Evolutionary conservation across 2,888 invertebrate genomes (phyloP).

Genomic region (Lithophane socia): DNA sequence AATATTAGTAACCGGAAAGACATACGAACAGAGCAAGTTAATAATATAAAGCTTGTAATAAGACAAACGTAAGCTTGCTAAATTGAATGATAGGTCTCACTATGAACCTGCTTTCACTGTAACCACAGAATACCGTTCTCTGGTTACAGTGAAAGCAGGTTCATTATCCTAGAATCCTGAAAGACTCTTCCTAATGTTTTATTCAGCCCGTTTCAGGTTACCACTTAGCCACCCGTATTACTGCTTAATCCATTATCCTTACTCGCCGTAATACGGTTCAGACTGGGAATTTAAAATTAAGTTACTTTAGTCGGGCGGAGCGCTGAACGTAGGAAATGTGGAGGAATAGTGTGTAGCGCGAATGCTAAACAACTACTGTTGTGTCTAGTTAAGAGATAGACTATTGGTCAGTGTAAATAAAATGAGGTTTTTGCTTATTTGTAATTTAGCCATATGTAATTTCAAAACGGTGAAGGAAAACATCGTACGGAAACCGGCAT

Average conservation of each 20-base stretch:
- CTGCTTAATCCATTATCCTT: slow-evolving; percentile 49
- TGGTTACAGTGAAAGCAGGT: no score
- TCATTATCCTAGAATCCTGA: not conserved
- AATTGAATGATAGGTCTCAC: not conserved
- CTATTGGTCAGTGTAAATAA: not conserved
- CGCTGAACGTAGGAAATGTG: not conserved
- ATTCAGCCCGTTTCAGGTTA: slow-evolving; percentile 35
- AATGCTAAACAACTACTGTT: not conserved
- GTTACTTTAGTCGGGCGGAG: slow-evolving; percentile 13
- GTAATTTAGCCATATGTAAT: not conserved
- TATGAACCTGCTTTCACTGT: no score
- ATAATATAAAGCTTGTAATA: no score
- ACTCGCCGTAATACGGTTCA: slow-evolving; percentile 17
- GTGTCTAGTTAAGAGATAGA: not conserved
- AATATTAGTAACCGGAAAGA: no score
- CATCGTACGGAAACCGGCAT: no score
- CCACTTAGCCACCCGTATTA: slow-evolving; percentile 35
- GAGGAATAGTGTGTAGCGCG: not conserved
- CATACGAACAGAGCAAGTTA: no score
- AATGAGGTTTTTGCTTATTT: no score
- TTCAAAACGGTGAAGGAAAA: not conserved
- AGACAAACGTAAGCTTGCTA: not conserved
- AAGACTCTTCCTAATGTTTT: slow-evolving; percentile 23
- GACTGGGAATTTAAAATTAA: slow-evolving; percentile 34
- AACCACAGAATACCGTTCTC: no score